A percentile compares a stretch with the other conserved stretches of the same genome.
These are phyloP conservation scores for Homarus americanus DNA, from an alignment of 1,140 invertebrate species.

Conservation along the genomic window DNA sequence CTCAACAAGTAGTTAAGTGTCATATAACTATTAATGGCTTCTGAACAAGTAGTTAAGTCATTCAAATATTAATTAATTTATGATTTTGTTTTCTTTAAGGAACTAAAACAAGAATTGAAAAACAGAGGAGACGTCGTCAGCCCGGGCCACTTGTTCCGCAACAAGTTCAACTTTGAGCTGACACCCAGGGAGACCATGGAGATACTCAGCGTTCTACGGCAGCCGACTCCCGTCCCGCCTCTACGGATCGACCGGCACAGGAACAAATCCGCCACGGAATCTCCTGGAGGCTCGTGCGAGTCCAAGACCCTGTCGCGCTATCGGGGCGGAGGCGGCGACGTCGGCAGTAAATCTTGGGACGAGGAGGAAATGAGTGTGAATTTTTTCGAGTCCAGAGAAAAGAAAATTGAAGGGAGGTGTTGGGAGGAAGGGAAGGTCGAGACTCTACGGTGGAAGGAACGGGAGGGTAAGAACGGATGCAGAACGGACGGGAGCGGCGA, in stretches of 20 bases:
- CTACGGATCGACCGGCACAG: constrained; percentile 50
- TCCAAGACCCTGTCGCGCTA: neutral
- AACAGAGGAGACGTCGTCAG: constrained; percentile 51
- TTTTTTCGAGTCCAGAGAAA: constrained; percentile 26
- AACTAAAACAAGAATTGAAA: constrained; percentile 55
- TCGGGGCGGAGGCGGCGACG: neutral
- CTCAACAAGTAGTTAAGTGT: too few species aligned
- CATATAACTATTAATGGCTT: too few species aligned
- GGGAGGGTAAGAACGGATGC: neutral
- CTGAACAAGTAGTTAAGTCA: too few species aligned
- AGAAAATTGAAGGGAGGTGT: neutral
- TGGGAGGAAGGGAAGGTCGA: constrained; percentile 37
- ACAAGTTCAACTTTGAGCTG: constrained; percentile 73
- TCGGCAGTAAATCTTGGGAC: constrained; percentile 43
- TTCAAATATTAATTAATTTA: neutral
- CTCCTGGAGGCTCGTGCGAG: constrained; percentile 29
- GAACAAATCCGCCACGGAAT: constrained; percentile 29
- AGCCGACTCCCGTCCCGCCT: constrained; percentile 62
- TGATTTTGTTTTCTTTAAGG: constrained; percentile 29
- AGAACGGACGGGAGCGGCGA: neutral
- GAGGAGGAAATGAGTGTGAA: constrained; percentile 17
- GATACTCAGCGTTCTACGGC: constrained; percentile 73
- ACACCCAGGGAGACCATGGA: constrained; percentile 75
- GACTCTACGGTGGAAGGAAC: neutral
- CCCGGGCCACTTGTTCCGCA: constrained; percentile 46